Conservation (phyloP, 2,797 vertebrate species). For the Macropus fuliginosus region DNA sequence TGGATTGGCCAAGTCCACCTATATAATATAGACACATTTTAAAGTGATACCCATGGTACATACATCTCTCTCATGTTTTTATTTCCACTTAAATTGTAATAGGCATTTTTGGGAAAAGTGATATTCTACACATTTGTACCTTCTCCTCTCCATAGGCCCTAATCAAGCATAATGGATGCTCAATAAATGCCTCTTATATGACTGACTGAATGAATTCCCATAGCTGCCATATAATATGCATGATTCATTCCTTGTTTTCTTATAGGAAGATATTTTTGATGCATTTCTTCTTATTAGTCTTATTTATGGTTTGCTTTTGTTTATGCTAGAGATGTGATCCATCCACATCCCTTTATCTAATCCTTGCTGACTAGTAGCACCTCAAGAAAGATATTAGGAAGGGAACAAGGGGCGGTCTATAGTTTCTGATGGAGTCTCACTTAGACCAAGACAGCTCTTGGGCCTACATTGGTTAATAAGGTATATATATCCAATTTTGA, state of each 20-base stretch:
- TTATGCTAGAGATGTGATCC: background rate
- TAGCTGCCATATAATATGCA: background rate
- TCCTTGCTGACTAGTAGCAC: background rate
- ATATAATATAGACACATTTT: slow-evolving; percentile 16
- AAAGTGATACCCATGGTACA: background rate
- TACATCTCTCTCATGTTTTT: background rate
- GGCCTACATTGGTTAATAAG: background rate
- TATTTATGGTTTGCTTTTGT: background rate
- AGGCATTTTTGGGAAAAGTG: background rate
- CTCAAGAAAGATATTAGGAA: background rate
- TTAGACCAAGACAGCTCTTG: background rate
- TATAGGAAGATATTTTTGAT: slow-evolving; percentile 5
- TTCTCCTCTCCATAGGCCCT: background rate
- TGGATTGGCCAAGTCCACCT: slow-evolving; percentile 61
- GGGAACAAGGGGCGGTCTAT: background rate
- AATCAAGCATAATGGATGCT: background rate
- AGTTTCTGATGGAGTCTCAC: background rate
- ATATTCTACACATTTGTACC: background rate
- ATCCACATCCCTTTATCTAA: background rate
- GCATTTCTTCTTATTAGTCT: background rate
- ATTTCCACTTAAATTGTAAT: slow-evolving; percentile 8
- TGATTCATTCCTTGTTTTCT: background rate
- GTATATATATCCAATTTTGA: background rate
- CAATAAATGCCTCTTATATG: background rate
- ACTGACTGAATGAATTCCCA: background rate